phyloP scores from a whole-genome alignment of 1,140 invertebrate species.

The Sminthurinus signatus region DNA sequence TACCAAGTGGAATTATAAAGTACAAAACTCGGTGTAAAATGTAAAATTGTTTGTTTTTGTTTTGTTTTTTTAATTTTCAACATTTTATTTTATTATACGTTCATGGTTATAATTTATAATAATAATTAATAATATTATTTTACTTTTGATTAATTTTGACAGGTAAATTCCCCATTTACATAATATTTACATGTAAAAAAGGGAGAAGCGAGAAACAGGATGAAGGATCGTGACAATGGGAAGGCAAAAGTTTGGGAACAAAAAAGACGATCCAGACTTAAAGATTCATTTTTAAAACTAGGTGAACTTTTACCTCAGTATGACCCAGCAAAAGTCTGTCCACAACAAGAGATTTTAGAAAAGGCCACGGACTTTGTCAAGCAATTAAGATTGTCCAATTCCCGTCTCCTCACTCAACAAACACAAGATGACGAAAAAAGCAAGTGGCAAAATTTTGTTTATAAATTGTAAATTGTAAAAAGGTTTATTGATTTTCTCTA shows the following conservation, averaged over 20 bases:
- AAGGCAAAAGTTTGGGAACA: constrained; percentile 44
- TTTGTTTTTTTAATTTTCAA: no score
- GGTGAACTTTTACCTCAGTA: constrained; percentile 49
- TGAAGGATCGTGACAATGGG: background rate
- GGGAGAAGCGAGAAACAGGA: background rate
- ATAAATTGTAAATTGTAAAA: background rate
- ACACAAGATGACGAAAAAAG: constrained; percentile 36
- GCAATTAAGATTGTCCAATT: constrained; percentile 36
- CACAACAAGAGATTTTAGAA: constrained; percentile 45
- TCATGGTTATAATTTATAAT: no score
- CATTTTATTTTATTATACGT: no score
- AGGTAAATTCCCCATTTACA: background rate
- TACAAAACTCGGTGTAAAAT: no score
- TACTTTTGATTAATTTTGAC: background rate
- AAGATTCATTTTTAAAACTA: constrained; percentile 48
- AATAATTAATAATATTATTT: no score
- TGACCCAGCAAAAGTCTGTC: constrained; percentile 46
- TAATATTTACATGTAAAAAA: background rate
- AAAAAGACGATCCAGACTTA: constrained; percentile 49
- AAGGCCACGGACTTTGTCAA: constrained; percentile 37
- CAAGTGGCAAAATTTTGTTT: constrained; percentile 11
- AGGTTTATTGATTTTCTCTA: background rate
- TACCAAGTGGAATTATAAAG: no score
- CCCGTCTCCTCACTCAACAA: constrained; percentile 30
- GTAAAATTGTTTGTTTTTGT: no score